A percentile compares a stretch with the other conserved stretches of the same genome.
Conservation (phyloP, 2,113 vertebrate genomes). For the mouse (Mus musculus) region DNA sequence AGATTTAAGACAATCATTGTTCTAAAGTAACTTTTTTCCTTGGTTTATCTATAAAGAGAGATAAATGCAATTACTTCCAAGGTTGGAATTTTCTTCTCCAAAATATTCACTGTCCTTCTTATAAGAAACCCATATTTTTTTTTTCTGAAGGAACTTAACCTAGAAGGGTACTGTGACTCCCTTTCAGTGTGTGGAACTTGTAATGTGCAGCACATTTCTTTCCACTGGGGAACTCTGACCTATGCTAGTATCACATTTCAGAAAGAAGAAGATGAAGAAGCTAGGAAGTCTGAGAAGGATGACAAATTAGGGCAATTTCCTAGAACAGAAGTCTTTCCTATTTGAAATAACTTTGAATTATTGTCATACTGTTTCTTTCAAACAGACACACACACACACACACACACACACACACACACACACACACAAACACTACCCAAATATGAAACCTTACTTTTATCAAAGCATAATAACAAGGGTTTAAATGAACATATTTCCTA, state of each 20-base stretch:
- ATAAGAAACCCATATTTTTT: slow-evolving; percentile 50
- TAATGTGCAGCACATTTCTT: slow-evolving; percentile 28
- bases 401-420: background rate
- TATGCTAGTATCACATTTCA: background rate
- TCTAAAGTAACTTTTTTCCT: slow-evolving; percentile 58
- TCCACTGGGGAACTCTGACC: background rate
- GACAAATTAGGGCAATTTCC: slow-evolving; percentile 67
- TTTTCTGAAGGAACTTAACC: slow-evolving; percentile 51
- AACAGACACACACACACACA: background rate
- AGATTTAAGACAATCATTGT: slow-evolving; percentile 44
- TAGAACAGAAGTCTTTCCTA: background rate
- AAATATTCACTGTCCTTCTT: slow-evolving; percentile 37
- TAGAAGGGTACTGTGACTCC: slow-evolving; percentile 59
- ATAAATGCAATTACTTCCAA: background rate
- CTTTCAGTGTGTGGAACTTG: slow-evolving; percentile 37
- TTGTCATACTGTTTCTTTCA: background rate
- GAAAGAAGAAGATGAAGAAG: background rate
- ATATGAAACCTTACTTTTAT: background rate
- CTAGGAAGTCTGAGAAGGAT: slow-evolving; percentile 5
- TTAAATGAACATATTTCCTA: background rate
- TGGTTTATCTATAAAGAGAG: slow-evolving; percentile 33
- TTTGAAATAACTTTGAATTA: background rate
- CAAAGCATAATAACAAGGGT: background rate
- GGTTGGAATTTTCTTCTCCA: slow-evolving; percentile 9
- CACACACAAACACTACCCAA: background rate